Evolutionary conservation across 2,888 invertebrate genomes (phyloP).

Genomic region (Merodon equestris): DNA sequence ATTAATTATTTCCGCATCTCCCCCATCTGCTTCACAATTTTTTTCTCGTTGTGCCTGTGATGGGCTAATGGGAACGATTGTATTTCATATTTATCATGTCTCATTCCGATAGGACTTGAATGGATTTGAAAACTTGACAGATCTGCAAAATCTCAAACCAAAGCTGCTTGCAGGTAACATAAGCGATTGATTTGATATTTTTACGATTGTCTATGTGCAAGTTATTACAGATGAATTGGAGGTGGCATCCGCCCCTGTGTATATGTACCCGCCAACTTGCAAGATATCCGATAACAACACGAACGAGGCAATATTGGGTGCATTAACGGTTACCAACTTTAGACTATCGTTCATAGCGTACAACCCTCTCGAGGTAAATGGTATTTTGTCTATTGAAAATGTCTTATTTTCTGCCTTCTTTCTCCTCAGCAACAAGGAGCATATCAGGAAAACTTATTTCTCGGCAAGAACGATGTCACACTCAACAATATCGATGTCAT

Average conservation of each 20-base stretch:
- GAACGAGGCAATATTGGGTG: conserved; percentile 89
- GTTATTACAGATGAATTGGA: conserved; percentile 82
- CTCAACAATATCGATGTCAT: conserved; percentile 78
- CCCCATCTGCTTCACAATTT: conserved; percentile 37
- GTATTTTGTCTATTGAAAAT: not conserved
- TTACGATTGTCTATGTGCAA: not conserved
- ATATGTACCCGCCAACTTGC: conserved; percentile 86
- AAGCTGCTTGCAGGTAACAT: conserved; percentile 54
- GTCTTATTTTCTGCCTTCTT: no score
- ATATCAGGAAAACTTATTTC: conserved; percentile 76
- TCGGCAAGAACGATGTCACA: conserved; percentile 77
- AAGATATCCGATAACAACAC: conserved; percentile 81
- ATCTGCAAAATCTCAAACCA: conserved; percentile 52
- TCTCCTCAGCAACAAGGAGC: conserved; percentile 68
- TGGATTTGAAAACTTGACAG: conserved; percentile 46
- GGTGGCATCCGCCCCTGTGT: conserved; percentile 90
- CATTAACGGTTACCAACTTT: conserved; percentile 94
- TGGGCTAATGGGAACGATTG: conserved; percentile 24
- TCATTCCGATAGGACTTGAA: conserved; percentile 38
- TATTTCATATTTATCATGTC: not conserved
- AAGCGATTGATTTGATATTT: not conserved
- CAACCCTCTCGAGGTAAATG: conserved; percentile 49
- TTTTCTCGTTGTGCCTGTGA: conserved; percentile 14
- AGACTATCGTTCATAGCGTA: conserved; percentile 91
- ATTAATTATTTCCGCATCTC: conserved; percentile 54